Evolutionary conservation across 2,888 invertebrate species (phyloP).

Genomic region (Acanthosepion pharaonis): DNA sequence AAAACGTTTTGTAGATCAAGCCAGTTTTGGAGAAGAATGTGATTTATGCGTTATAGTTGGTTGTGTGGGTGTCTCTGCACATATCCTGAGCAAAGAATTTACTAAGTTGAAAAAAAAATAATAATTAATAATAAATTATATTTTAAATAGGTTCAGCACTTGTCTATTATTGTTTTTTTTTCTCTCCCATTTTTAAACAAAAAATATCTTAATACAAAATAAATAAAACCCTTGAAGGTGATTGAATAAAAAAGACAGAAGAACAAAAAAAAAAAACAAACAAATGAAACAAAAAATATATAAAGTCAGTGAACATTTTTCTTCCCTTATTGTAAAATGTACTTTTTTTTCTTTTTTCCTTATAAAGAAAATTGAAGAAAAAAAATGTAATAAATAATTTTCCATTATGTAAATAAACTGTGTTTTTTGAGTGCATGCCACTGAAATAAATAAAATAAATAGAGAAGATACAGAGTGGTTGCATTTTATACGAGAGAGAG

Average conservation of each 20-base stretch:
- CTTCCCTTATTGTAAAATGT: neutral
- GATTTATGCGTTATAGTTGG: neutral
- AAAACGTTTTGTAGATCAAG: neutral
- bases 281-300: neutral
- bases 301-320: neutral
- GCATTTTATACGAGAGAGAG: constrained; percentile 17
- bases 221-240: neutral
- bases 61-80: neutral
- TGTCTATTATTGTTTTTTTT: neutral
- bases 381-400: neutral
- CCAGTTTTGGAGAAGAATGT: neutral
- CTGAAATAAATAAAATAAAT: neutral
- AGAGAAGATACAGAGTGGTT: neutral
- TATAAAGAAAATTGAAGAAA: neutral
- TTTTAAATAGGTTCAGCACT: too few species aligned
- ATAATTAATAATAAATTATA: neutral
- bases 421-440: neutral
- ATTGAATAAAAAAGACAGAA: neutral
- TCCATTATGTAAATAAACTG: neutral
- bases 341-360: neutral
- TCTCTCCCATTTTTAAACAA: neutral
- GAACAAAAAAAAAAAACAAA: neutral
- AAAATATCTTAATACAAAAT: neutral
- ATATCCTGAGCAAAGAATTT: neutral
- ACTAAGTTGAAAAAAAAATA: neutral